Evolutionary conservation across 2,797 vertebrate genomes (phyloP), one percentile per base, ranked within the genome.

Genomic region (Semaprochilodus insignis): DNA sequence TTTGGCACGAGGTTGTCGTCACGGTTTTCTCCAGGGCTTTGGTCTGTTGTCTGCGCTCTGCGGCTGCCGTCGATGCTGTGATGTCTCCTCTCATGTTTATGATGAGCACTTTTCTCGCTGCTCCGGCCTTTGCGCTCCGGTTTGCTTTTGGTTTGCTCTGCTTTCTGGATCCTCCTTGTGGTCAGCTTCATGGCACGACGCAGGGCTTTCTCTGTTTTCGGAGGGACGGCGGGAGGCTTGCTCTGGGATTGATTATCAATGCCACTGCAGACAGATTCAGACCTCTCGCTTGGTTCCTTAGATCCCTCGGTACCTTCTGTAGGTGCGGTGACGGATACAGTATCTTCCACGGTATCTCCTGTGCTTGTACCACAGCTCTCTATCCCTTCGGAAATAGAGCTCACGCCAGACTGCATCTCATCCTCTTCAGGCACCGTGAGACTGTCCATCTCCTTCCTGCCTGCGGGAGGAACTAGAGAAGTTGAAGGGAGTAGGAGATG

Each of bases 121-220:
- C 74, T 88, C 44, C 85, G 88, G 74, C 85, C 80, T 44, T 51
- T 79, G 0, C 65, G 74, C 21, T 76, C 92, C 59, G 91, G 91
- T 72, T 93, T 91, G n/a, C 66, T 91, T 80, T 94, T 92, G 6
- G 92, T 91, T 67, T 31, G 31, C 31, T 97, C 96, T 0, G 91
- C 93, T 91, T 97, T 99, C 86, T 95, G 94, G 3, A 94, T 97
- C 77, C 96, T 95, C 90, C 93, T 97, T 81, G 90, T 97, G 25
- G 97, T 94, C 81, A 99, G 92, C 86, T 97, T 99, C 86, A 98
- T 96, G 0, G 98, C 98, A 71, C 96, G 94, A 4, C 97, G 93
- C 80, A 99, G 92, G 15, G 97, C 97, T 88, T 97, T 98, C 88
- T 99, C 97, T 0, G 97, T 97, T 93, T 99, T 99, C 0, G 97